Conservation (phyloP, 92 coral and sea anemone species). For the Porites cylindrica region DNA sequence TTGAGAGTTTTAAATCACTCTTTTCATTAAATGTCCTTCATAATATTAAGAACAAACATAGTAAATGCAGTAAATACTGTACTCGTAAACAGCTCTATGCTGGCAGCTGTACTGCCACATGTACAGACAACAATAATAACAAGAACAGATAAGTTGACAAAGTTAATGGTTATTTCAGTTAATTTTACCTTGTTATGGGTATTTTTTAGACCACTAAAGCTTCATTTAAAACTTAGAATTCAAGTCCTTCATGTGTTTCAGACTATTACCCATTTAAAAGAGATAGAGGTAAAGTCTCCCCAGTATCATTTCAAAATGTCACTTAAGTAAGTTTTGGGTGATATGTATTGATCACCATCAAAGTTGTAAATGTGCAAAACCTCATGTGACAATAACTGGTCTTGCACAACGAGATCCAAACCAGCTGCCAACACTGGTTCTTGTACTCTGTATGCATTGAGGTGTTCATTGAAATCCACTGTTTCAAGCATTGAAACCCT, state of each 20-base stretch:
- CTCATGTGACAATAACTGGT: slow-evolving; percentile 36
- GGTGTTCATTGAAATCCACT: slow-evolving; percentile 23
- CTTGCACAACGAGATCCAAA: slow-evolving; percentile 35
- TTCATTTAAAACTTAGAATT: too few species aligned
- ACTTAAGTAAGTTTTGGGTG: slow-evolving; percentile 28
- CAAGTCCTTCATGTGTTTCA: neutral
- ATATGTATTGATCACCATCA: slow-evolving; percentile 23
- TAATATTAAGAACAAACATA: too few species aligned
- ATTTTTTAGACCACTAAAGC: too few species aligned
- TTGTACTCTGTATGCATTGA: slow-evolving; percentile 37
- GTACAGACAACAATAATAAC: too few species aligned
- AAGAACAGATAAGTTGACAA: too few species aligned
- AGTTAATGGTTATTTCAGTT: too few species aligned
- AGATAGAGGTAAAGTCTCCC: neutral
- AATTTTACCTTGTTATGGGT: too few species aligned
- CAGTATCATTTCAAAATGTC: neutral
- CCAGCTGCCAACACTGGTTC: slow-evolving; percentile 34
- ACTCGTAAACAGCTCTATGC: too few species aligned
- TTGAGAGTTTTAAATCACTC: neutral
- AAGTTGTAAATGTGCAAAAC: slow-evolving; percentile 26
- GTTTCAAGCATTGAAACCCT: slow-evolving; percentile 40
- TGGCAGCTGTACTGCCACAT: too few species aligned
- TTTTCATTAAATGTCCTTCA: too few species aligned
- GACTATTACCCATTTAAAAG: too few species aligned
- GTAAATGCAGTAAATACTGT: too few species aligned